Evolutionary conservation across 2,888 invertebrate genomes (phyloP), one percentile per base, ranked within the genome.

Genomic region (Spicauda simplicius): DNA sequence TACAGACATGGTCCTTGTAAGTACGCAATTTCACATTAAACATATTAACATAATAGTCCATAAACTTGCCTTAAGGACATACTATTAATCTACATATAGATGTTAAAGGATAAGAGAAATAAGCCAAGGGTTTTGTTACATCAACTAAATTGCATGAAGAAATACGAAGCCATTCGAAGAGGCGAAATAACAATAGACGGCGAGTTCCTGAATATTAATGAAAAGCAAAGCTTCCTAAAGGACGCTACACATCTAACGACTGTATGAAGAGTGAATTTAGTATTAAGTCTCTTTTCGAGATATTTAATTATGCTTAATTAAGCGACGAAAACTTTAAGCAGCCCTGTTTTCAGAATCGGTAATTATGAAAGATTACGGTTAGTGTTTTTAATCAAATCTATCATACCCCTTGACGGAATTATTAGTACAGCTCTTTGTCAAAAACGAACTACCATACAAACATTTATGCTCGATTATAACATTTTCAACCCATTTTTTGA

Each of bases 121-220:
- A 25, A 54, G 54, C 19, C n/a, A 54, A 25, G 54, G 25, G 54
- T 30, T 54, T 25, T 25, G 25, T 25, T 54, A 54, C 54, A 54
- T 54, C 54, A 25, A 25, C 5, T 14, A 54, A 54, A 54, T 54
- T 54, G 54, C 54, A 30, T 54, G 14, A 54, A 30, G 54, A 54
- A 25, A 54, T 25, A 54, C 14, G 25, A 54, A 20, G 54, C 14
- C n/a, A 54, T 20, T 54, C 25, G 25, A 30, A 25, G 25, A 25
- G 20, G 4, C 54, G 30, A 54, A 54, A 54, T 48, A 48, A 48
- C 48, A 48, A 48, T 48, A 48, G 50, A 50, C 50, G 18, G 10
- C 16, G 18, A 50, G 10, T 50, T 18, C 18, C 50, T 50, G 50
- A n/a, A 50, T 50, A 50, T 50, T 50, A 50, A 50, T 50, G 50